Conservation (phyloP, 2,888 invertebrate genomes). For the Lapara coniferarum region DNA sequence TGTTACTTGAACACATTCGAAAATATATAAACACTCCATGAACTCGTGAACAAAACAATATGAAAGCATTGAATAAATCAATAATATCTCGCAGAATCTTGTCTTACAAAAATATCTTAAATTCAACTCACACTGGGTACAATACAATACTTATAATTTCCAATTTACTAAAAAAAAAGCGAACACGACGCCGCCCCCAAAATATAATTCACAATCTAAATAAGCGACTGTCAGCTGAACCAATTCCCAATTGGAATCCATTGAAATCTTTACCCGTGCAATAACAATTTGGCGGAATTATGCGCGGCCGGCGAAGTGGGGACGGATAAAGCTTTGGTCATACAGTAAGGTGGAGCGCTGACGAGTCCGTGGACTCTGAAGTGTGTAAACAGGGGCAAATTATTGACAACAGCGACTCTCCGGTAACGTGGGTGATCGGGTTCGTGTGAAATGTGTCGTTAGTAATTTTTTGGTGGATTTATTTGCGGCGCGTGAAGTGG, state of each 20-base stretch:
- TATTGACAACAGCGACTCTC: no score
- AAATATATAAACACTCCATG: no score
- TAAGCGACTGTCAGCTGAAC: neutral
- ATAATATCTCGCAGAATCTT: neutral
- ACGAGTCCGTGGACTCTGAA: no score
- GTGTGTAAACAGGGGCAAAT: no score
- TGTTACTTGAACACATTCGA: no score
- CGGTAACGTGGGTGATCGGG: no score
- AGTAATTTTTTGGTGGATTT: no score
- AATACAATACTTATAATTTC: neutral
- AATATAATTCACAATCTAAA: slow-evolving; percentile 3
- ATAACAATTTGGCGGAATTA: slow-evolving; percentile 31
- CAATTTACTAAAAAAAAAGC: neutral
- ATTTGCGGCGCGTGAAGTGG: no score
- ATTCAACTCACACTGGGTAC: neutral
- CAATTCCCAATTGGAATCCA: slow-evolving; percentile 24
- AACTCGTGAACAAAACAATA: no score
- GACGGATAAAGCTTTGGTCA: no score
- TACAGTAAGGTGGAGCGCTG: no score
- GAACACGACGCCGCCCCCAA: neutral
- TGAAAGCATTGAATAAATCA: neutral
- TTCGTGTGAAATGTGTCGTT: no score
- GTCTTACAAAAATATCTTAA: neutral
- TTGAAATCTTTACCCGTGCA: slow-evolving; percentile 35
- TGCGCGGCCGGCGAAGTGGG: neutral